A percentile compares a stretch with the other conserved stretches of the same genome.
Conservation (phyloP, 2,113 vertebrate species). For the Eolophus roseicapilla region DNA sequence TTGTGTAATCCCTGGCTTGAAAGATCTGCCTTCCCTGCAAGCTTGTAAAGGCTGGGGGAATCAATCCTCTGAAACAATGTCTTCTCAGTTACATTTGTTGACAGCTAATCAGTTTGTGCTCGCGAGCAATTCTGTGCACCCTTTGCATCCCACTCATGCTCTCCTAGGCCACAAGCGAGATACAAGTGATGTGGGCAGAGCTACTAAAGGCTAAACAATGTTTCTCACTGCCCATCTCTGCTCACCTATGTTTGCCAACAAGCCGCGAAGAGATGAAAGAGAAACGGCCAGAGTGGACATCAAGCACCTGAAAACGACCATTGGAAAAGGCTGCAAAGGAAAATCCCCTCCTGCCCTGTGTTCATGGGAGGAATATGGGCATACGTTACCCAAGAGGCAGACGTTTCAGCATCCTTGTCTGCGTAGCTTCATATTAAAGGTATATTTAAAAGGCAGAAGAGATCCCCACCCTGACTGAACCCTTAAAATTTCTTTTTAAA, state of each 20-base stretch:
- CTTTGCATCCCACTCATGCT: not conserved
- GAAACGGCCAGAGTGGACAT: not conserved
- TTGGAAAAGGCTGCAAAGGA: not conserved
- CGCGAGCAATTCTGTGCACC: not conserved
- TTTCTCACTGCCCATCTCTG: not conserved
- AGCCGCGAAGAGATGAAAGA: not conserved
- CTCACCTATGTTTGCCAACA: not conserved
- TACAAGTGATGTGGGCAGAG: not conserved
- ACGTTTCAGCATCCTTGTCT: fast-evolving
- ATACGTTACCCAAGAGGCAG: not conserved
- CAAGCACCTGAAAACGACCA: not conserved
- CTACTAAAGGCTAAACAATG: not conserved
- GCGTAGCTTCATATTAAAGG: not conserved
- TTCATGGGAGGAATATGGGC: not conserved
- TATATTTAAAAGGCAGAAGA: not conserved
- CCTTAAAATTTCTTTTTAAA: not conserved
- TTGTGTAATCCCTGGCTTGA: not conserved
- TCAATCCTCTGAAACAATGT: not conserved
- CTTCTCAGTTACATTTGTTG: not conserved
- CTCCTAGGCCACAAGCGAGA: not conserved
- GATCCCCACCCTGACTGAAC: not conserved
- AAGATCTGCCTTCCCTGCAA: not conserved
- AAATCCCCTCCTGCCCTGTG: not conserved
- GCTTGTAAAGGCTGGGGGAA: not conserved
- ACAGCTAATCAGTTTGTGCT: not conserved